phyloP scores from a whole-genome alignment of 2,888 invertebrate genomes.

The Scrobipalpa atriplicella region DNA sequence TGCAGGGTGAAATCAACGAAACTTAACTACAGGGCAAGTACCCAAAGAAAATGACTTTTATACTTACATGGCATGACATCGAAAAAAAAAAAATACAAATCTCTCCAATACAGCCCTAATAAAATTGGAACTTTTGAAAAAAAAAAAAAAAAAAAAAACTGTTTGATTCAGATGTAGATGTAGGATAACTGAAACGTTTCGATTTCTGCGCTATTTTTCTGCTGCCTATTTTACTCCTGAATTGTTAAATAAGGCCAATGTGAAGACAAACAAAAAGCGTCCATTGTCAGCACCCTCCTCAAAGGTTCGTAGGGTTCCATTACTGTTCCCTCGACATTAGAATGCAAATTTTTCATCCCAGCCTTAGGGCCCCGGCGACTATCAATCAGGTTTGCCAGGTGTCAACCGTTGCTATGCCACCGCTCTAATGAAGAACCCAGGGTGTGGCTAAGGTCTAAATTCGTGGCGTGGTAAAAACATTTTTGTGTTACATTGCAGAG shows the following conservation, averaged over 20 bases:
- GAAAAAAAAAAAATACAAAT: too few species aligned
- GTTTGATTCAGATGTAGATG: too few species aligned
- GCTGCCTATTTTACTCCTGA: background rate
- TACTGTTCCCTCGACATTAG: conserved; percentile 57
- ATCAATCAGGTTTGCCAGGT: conserved; percentile 63
- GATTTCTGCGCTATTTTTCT: too few species aligned
- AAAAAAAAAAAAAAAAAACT: too few species aligned
- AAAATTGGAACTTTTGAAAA: too few species aligned
- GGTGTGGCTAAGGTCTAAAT: background rate
- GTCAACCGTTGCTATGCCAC: conserved; percentile 55
- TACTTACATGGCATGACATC: too few species aligned
- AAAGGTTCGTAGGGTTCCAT: conserved; percentile 37
- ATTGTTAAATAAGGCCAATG: background rate
- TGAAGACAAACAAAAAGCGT: background rate
- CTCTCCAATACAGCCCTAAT: too few species aligned
- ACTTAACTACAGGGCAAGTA: too few species aligned
- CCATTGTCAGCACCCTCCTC: background rate
- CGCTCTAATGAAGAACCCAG: conserved; percentile 22
- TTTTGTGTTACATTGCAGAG: background rate
- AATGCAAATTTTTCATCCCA: conserved; percentile 71
- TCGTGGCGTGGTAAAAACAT: background rate
- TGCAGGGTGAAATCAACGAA: too few species aligned
- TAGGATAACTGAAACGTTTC: too few species aligned
- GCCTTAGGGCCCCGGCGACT: conserved; percentile 52
- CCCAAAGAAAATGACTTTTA: too few species aligned